Base-by-base conservation (phyloP, 2,888 invertebrate genomes). In the Hemistola chrysoprasaria region DNA sequence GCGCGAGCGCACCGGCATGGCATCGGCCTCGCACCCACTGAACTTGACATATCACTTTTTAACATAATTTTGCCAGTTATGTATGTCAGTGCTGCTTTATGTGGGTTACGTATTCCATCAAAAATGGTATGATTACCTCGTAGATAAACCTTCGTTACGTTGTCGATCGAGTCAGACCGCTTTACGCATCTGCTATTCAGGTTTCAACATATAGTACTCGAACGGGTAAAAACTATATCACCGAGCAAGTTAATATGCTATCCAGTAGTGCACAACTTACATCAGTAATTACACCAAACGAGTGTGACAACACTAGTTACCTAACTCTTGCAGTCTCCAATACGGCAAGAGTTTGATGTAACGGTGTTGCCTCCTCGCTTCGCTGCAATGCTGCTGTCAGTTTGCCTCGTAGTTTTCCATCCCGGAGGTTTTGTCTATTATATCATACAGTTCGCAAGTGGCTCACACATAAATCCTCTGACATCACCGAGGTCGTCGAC, bases 281-380 rank as follows among this genome's bases (percentile, higher is more conserved):
- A 65, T 79, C 77, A 79, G 67, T 76, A 79, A 77, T 78, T 76
- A 78, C 84, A 81, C 70, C 71, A 70, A 76, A 71, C 76, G 62
- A 71, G 72, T 80, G 79, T 84, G 83, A 82, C 81, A 82, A 79
- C 81, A 84, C 70, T 65, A 58, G 71, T 87, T 87, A 85, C 78
- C 71, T 79, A 81, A 86, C 69, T 56, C 59, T 75, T 79, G 82
- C 83, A 67, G 70, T 64, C 70, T 71, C 63, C 62, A 59, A 64
- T 66, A 65, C 60, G 59, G 65, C 66, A 64, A 63, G 67, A 68
- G 38, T 46, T 80, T 74, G 72, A 78, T 81, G 82, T 79, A 81
- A 79, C 66, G 67, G 40, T 55, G 62, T 65, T 64, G 62, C 65
- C 62, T 62, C 37, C 37, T 62, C 70, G n/a, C n/a, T 4, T 16